Evolutionary conservation across 2,888 invertebrate species (phyloP).

Genomic region (Zelleria hepariella): DNA sequence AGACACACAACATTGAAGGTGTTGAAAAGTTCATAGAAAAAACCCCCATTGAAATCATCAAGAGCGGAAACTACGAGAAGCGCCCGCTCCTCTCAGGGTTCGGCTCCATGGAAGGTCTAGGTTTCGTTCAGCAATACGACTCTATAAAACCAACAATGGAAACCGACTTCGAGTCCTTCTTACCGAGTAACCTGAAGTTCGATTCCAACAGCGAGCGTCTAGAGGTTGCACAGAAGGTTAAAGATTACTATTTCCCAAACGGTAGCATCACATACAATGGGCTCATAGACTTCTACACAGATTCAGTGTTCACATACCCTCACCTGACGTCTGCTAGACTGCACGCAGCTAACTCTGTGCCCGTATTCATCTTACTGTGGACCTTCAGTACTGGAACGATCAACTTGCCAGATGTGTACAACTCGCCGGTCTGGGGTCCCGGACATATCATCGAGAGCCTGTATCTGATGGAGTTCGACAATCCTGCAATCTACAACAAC

Average conservation of each 20-base stretch:
- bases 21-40: background rate
- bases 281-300: background rate
- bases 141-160: background rate
- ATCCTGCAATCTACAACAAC: background rate
- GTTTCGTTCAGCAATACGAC: background rate
- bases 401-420: background rate
- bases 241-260: background rate
- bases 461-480: background rate
- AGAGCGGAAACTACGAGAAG: constrained; percentile 2
- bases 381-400: background rate
- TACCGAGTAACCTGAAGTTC: constrained; percentile 1
- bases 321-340: background rate
- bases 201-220: background rate
- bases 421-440: background rate
- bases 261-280: background rate
- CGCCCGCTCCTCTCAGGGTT: constrained; percentile 2
- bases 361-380: constrained; percentile 1
- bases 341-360: background rate
- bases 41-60: background rate
- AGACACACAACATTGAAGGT: background rate
- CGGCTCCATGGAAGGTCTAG: background rate
- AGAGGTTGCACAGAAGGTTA: background rate
- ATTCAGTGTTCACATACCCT: constrained; percentile 1
- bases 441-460: background rate
- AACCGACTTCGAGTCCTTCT: background rate